phyloP scores from a whole-genome alignment of 2,888 invertebrate species.

The Drosophila birchii region DNA sequence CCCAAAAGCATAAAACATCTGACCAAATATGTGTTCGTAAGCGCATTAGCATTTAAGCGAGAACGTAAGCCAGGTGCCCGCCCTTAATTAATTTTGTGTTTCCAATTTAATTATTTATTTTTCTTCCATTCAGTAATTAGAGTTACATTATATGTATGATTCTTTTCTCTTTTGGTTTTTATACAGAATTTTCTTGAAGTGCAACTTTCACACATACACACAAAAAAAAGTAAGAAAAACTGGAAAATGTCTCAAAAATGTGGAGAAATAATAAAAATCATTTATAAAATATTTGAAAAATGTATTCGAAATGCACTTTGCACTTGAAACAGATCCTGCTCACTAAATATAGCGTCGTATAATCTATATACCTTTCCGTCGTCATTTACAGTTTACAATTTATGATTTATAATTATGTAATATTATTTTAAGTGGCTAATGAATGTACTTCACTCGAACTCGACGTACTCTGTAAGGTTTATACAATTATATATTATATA shows the following conservation, averaged over 20 bases:
- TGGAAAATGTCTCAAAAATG: constrained; percentile 35
- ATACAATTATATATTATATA: constrained; percentile 45
- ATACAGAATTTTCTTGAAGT: constrained; percentile 52
- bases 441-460: constrained; percentile 78
- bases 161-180: constrained; percentile 47
- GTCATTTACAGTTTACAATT: constrained; percentile 43
- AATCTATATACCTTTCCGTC: constrained; percentile 30
- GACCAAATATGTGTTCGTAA: constrained; percentile 76
- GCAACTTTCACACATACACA: constrained; percentile 38
- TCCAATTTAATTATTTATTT: constrained; percentile 63
- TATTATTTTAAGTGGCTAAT: constrained; percentile 71
- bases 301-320: constrained; percentile 68
- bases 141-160: constrained; percentile 71
- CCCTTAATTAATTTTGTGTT: constrained; percentile 6
- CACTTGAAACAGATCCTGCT: constrained; percentile 54
- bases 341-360: constrained; percentile 37
- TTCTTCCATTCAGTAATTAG: constrained; percentile 64
- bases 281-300: constrained; percentile 57
- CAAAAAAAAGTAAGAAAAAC: constrained; percentile 27
- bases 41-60: constrained; percentile 30
- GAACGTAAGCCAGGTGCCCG: constrained; percentile 13
- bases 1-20: constrained; percentile 16
- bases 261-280: constrained; percentile 46
- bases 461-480: constrained; percentile 71
- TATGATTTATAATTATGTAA: constrained; percentile 45